Conservation (phyloP, 1,140 invertebrate genomes). For the Ceratina australensis region DNA sequence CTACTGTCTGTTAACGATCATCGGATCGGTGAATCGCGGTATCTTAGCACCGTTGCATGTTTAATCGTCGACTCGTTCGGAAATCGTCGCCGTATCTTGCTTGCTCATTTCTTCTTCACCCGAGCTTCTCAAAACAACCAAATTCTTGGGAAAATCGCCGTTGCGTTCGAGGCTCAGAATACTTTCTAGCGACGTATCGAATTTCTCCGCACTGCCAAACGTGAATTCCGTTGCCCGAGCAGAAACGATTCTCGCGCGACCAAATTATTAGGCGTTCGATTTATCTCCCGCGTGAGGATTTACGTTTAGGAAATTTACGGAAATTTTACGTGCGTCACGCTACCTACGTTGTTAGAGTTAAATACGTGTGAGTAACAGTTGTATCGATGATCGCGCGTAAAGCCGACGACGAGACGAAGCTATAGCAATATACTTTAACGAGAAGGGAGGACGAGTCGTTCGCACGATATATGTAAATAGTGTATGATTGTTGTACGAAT, state of each 20-base stretch:
- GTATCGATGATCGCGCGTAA: neutral
- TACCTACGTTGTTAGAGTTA: neutral
- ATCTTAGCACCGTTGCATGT: conserved; percentile 10
- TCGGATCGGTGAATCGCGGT: conserved; percentile 9
- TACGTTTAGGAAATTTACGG: too few species aligned
- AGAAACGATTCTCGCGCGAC: neutral
- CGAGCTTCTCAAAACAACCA: neutral
- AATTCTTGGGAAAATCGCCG: too few species aligned
- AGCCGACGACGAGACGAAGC: conserved; percentile 1
- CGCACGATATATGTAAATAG: conserved; percentile 55
- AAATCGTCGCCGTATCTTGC: neutral
- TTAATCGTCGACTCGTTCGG: conserved; percentile 9
- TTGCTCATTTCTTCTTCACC: neutral
- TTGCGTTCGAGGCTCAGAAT: too few species aligned
- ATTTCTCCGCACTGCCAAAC: neutral
- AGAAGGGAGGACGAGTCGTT: conserved; percentile 25
- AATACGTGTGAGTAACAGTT: neutral
- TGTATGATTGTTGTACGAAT: conserved; percentile 60
- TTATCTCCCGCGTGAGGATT: too few species aligned
- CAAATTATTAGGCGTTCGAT: neutral
- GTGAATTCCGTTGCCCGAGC: conserved; percentile 1
- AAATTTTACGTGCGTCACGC: neutral
- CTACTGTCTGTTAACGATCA: conserved; percentile 11
- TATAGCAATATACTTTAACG: conserved; percentile 53
- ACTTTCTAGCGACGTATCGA: neutral